Evolutionary conservation across 2,797 vertebrate genomes (phyloP).

Genomic region (Holocentrus rufus): DNA sequence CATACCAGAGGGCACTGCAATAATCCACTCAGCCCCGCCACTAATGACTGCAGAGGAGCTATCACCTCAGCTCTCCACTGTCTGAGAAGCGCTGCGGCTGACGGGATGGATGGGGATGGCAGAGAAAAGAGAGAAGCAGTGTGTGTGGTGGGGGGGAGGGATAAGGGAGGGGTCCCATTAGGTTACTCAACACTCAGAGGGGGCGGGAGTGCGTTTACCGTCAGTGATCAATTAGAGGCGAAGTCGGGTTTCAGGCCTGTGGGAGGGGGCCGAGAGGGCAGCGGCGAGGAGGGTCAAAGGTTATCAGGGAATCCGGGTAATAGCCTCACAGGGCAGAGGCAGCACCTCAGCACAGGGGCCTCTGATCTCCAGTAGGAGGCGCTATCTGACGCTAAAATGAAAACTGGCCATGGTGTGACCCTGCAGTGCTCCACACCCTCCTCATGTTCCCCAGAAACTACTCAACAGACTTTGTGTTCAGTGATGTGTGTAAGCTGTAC

Average conservation of each 20-base stretch:
- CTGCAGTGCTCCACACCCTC: conserved; percentile 28
- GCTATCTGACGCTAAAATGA: conserved; percentile 51
- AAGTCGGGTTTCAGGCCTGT: conserved; percentile 73
- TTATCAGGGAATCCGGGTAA: conserved; percentile 73
- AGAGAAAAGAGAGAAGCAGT: conserved; percentile 16
- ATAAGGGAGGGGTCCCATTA: conserved; percentile 65
- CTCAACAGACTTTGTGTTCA: conserved; percentile 54
- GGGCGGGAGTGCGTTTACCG: conserved; percentile 70
- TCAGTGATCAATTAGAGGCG: conserved; percentile 77
- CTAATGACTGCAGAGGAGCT: conserved; percentile 73
- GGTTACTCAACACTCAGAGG: conserved; percentile 61
- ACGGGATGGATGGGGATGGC: conserved; percentile 43
- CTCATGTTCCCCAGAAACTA: conserved; percentile 24
- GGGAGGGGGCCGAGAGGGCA: conserved; percentile 58
- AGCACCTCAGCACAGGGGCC: background rate
- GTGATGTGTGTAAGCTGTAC: conserved; percentile 34
- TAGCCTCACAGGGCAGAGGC: conserved; percentile 43
- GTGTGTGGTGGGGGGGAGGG: background rate
- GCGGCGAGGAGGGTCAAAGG: conserved; percentile 66
- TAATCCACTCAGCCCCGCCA: conserved; percentile 71
- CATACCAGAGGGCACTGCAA: conserved; percentile 74
- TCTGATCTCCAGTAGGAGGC: conserved; percentile 69
- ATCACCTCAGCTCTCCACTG: conserved; percentile 60
- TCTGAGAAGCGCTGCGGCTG: conserved; percentile 50
- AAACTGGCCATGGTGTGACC: conserved; percentile 31